A percentile compares a stretch with the other conserved stretches of the same genome.
Evolutionary conservation across 1,140 invertebrate genomes (phyloP).

Genomic region (Calliphora vicina): DNA sequence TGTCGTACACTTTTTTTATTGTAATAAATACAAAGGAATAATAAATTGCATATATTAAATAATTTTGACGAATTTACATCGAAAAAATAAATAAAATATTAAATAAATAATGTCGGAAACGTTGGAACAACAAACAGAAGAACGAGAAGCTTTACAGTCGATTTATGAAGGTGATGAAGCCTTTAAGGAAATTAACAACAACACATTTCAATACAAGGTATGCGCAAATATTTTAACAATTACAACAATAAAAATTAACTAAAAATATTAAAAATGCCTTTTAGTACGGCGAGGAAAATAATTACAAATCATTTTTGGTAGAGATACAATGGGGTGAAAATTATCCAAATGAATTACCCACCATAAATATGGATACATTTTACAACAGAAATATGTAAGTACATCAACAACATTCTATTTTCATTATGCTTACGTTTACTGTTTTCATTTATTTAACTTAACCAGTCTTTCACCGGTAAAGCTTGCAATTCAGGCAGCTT

Average conservation of each 20-base stretch:
- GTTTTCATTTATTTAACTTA: no score
- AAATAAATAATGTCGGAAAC: slow-evolving; percentile 65
- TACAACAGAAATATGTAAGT: slow-evolving; percentile 94
- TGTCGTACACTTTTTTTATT: background rate
- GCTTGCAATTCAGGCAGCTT: slow-evolving; percentile 71
- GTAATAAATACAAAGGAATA: background rate
- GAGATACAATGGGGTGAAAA: slow-evolving; percentile 86
- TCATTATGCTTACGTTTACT: background rate
- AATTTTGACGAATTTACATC: background rate
- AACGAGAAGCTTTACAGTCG: slow-evolving; percentile 87
- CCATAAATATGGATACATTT: slow-evolving; percentile 88
- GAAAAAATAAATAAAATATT: background rate
- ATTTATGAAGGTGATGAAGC: slow-evolving; percentile 93
- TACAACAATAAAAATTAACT: background rate
- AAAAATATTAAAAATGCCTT: slow-evolving; percentile 23
- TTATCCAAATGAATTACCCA: slow-evolving; percentile 85
- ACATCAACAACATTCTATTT: slow-evolving; percentile 1
- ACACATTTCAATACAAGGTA: slow-evolving; percentile 92
- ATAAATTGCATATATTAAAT: background rate
- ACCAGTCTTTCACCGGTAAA: slow-evolving; percentile 68
- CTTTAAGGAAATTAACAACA: slow-evolving; percentile 82
- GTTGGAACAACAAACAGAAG: slow-evolving; percentile 81
- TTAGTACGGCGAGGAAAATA: slow-evolving; percentile 85
- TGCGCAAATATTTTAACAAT: slow-evolving; percentile 18
- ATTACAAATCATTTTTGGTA: slow-evolving; percentile 82